These are phyloP conservation scores for Galeopsomyia nigrocyanea DNA, from an alignment of 2,888 invertebrate genomes.

Conservation along the genomic window DNA sequence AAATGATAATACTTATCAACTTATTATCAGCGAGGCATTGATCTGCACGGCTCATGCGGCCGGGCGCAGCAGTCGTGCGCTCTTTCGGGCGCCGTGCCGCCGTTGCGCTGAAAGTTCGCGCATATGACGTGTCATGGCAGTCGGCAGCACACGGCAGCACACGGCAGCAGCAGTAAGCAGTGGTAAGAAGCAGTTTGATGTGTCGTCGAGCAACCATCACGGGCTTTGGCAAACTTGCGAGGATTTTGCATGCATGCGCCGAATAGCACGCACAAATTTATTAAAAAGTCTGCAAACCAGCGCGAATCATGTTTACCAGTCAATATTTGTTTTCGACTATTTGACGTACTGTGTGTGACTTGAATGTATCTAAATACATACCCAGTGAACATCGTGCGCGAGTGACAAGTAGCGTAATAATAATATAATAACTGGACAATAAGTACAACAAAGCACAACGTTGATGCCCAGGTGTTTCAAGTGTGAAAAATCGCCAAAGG, in stretches of 20 bases:
- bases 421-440: conserved; percentile 6
- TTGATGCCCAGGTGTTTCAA: not conserved
- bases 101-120: conserved; percentile 7
- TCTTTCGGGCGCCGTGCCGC: not conserved
- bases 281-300: too few species aligned
- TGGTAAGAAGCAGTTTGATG: too few species aligned
- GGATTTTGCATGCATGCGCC: not conserved
- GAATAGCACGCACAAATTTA: not conserved
- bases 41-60: not conserved
- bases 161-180: not conserved
- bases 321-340: too few species aligned
- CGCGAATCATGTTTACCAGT: too few species aligned
- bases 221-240: not conserved
- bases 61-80: too few species aligned
- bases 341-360: too few species aligned
- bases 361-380: too few species aligned
- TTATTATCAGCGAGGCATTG: not conserved
- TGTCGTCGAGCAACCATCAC: not conserved
- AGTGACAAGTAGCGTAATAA: conserved; percentile 4
- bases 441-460: conserved; percentile 8
- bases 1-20: conserved; percentile 4
- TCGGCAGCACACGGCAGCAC: conserved; percentile 20
- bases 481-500: not conserved
- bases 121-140: conserved; percentile 61
- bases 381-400: too few species aligned